Evolutionary conservation across 2,113 vertebrate species (phyloP), one percentile per base, ranked within the genome.

Genomic region (Zeus faber): DNA sequence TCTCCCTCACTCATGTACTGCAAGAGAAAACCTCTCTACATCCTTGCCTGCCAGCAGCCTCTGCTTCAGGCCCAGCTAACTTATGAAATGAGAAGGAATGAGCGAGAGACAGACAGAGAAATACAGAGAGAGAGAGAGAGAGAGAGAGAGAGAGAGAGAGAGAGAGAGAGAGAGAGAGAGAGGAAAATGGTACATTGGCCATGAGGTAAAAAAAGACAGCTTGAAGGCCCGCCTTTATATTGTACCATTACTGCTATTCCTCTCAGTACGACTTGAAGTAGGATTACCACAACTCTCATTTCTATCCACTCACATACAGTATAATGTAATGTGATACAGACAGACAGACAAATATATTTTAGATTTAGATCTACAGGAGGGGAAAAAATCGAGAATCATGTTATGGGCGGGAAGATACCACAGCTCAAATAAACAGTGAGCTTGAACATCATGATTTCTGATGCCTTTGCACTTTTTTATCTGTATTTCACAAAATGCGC

Each of bases 1-100:
- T 89, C 85, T 88, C 76, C 67, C 82, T 87, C 83, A 82, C 72
- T 86, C 85, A 74, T 83, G 79, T 79, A 83, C 67, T 77, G 85
- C 61, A 47, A 71, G 64, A 82, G 83, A 79, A 82, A 84, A 73
- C 74, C 79, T 84, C 79, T 82, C 73, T 84, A 76, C 76, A 67
- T 69, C 75, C 74, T 67, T 51, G 61, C 79, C 74, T 70, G 80
- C 82, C 81, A 81, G 66, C 76, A 76, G 68, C 67, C 79, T 72
- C 54, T 79, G 79, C 83, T 79, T 67, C 70, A 74, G 74, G 70
- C 27, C 40, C 54, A 10, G 43, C 72, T 80, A 67, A 67, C 72
- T 74, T 76, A 40, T 24, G 76, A 82, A 81, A 79, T 71, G 53
- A 74, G 69, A 63, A 49, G 54, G 72, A 75, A 23, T 13, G 55